A percentile compares a stretch with the other conserved stretches of the same genome.
phyloP scores from a whole-genome alignment of 1,140 invertebrate genomes.

The Drosophila repletoides region DNA sequence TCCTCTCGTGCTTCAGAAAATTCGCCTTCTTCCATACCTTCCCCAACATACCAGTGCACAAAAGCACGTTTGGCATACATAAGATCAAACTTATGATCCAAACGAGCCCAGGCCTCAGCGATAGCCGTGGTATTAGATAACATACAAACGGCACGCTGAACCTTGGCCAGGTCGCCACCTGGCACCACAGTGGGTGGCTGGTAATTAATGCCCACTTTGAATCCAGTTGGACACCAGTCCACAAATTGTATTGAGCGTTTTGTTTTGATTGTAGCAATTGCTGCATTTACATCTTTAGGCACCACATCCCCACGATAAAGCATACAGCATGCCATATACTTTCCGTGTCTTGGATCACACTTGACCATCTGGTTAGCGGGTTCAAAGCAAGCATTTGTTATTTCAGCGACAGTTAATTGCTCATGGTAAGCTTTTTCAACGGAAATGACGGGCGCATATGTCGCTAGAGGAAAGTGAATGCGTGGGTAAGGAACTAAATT shows the following conservation, averaged over 20 bases:
- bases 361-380: slow-evolving; percentile 94
- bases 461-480: slow-evolving; percentile 91
- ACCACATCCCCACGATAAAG: slow-evolving; percentile 88
- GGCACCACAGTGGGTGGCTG: slow-evolving; percentile 92
- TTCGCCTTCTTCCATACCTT: slow-evolving; percentile 92
- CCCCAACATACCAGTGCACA: slow-evolving; percentile 90
- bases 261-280: slow-evolving; percentile 95
- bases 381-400: slow-evolving; percentile 92
- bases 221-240: slow-evolving; percentile 92
- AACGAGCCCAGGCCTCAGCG: slow-evolving; percentile 92
- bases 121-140: slow-evolving; percentile 94
- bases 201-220: slow-evolving; percentile 92
- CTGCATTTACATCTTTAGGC: slow-evolving; percentile 94
- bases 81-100: slow-evolving; percentile 92
- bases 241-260: slow-evolving; percentile 92
- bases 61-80: slow-evolving; percentile 91
- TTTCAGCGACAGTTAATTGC: slow-evolving; percentile 89
- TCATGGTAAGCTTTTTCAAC: slow-evolving; percentile 93
- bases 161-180: slow-evolving; percentile 92
- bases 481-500: slow-evolving; percentile 92
- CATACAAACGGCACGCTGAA: slow-evolving; percentile 93
- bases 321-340: slow-evolving; percentile 95
- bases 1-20: slow-evolving; percentile 94
- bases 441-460: slow-evolving; percentile 90
- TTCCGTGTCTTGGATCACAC: slow-evolving; percentile 90